phyloP scores from a whole-genome alignment of 2,113 vertebrate species.

The Tiliqua scincoides region DNA sequence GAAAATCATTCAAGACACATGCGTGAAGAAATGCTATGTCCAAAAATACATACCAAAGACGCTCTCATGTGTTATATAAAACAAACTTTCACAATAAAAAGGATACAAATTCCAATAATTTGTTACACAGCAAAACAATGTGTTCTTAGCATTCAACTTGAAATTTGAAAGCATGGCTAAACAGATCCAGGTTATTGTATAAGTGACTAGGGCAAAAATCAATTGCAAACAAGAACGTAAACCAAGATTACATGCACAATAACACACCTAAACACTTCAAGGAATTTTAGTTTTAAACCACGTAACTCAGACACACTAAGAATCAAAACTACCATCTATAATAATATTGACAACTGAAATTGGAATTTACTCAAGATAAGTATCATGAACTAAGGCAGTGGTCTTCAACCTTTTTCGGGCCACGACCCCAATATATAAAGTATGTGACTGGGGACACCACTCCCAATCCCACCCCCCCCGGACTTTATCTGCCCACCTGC shows the following conservation, averaged over 20 bases:
- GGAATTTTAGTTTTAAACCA: conserved; percentile 11
- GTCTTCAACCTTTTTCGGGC: too few species aligned
- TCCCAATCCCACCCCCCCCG: too few species aligned
- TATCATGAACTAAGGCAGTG: not conserved
- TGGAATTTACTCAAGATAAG: not conserved
- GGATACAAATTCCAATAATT: accelerated
- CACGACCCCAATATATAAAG: too few species aligned
- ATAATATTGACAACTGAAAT: not conserved
- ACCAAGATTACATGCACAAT: conserved; percentile 22
- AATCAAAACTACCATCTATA: not conserved
- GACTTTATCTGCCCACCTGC: too few species aligned
- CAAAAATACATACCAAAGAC: accelerated
- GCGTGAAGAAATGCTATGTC: accelerated
- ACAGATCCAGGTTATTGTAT: conserved; percentile 28
- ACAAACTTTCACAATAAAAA: conserved; percentile 14
- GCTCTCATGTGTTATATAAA: conserved; percentile 29
- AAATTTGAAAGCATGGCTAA: not conserved
- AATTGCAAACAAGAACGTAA: conserved; percentile 30
- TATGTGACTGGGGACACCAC: too few species aligned
- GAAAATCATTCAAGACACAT: not conserved
- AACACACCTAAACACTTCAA: not conserved
- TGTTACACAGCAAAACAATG: not conserved
- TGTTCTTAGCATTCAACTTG: not conserved
- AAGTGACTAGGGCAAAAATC: conserved; percentile 22
- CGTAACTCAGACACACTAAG: conserved; percentile 17